Evolutionary conservation across 2,888 invertebrate species (phyloP).

Genomic region (Eurytoma adleriae): DNA sequence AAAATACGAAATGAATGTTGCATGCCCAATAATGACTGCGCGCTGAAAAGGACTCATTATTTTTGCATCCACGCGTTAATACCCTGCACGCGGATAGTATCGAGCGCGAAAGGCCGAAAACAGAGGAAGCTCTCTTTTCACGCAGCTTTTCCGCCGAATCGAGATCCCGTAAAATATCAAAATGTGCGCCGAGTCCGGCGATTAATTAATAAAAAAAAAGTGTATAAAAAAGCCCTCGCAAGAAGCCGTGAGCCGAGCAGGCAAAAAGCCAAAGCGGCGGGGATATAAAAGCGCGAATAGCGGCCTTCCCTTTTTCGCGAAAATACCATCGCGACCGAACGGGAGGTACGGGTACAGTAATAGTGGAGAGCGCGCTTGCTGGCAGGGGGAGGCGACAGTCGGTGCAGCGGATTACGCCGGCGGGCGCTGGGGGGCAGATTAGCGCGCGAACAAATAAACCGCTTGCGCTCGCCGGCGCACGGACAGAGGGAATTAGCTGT

Average conservation of each 20-base stretch:
- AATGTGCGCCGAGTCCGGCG: neutral
- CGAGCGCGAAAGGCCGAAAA: too few species aligned
- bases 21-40: too few species aligned
- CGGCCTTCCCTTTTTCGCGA: conserved; percentile 18
- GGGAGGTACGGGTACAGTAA: neutral
- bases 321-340: neutral
- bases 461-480: neutral
- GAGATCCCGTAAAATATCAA: neutral
- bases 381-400: conserved; percentile 3
- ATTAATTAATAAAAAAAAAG: neutral
- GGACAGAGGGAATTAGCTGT: conserved; percentile 29
- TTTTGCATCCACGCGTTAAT: too few species aligned
- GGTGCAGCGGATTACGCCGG: conserved; percentile 13
- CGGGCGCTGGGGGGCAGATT: neutral
- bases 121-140: too few species aligned
- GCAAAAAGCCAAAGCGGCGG: neutral
- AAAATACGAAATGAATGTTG: too few species aligned
- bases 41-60: too few species aligned
- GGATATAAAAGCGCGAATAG: neutral
- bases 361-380: neutral
- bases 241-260: neutral
- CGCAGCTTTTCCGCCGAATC: too few species aligned
- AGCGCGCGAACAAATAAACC: conserved; percentile 21
- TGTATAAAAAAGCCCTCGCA: neutral
- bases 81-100: too few species aligned